phyloP scores from a whole-genome alignment of 2,113 vertebrate genomes.

The Brienomyrus longianalis region DNA sequence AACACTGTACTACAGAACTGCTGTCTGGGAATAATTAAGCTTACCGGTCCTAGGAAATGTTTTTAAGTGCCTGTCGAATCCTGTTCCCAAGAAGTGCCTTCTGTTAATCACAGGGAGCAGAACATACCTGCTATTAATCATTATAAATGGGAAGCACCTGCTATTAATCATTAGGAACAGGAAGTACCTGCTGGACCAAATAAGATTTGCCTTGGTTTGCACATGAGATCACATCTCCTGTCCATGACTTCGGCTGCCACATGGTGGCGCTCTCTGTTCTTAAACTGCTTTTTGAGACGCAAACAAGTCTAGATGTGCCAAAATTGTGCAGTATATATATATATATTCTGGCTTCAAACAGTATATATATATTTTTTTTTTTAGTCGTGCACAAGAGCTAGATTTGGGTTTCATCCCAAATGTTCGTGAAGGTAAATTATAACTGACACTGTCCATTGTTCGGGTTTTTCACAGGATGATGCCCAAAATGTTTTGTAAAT shows the following conservation, averaged over 20 bases:
- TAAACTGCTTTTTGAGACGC: not conserved
- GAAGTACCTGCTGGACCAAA: constrained; percentile 1
- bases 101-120: not conserved
- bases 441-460: not conserved
- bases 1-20: not conserved
- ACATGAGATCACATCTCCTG: not conserved
- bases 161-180: not conserved
- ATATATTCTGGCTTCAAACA: too few relatives aligned
- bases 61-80: not conserved
- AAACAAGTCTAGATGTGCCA: not conserved
- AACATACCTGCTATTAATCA: not conserved
- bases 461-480: not conserved
- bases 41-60: not conserved
- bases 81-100: not conserved
- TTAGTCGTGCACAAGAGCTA: not conserved
- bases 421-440: not conserved
- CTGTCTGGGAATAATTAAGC: not conserved
- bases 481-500: not conserved
- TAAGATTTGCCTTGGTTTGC: not conserved
- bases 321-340: not conserved
- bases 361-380: not conserved
- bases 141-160: not conserved
- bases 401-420: not conserved
- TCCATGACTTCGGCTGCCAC: not conserved
- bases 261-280: not conserved